phyloP scores from a whole-genome alignment of 2,888 invertebrate genomes.

The Folsomia manolachei region DNA sequence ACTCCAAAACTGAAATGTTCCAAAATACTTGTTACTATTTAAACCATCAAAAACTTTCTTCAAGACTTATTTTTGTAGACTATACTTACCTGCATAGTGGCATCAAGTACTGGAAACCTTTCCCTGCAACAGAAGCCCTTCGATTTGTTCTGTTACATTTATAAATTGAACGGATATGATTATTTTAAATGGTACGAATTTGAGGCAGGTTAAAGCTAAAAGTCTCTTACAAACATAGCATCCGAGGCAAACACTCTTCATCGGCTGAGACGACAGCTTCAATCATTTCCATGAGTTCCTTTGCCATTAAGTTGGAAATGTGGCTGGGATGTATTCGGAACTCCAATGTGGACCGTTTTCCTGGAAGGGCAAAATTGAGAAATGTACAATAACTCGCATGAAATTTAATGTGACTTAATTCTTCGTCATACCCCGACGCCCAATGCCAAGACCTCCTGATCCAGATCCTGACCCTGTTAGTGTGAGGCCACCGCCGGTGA shows the following conservation, averaged over 20 bases:
- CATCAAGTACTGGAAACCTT: background rate
- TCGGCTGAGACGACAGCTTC: background rate
- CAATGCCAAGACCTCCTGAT: background rate
- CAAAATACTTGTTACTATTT: background rate
- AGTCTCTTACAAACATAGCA: background rate
- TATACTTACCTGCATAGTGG: background rate
- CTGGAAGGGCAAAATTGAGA: background rate
- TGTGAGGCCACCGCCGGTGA: background rate
- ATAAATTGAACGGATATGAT: too few species aligned
- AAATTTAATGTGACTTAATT: too few species aligned
- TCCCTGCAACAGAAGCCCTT: background rate
- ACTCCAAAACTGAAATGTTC: background rate
- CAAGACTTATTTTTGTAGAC: too few species aligned
- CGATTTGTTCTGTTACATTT: too few species aligned
- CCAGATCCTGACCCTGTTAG: background rate
- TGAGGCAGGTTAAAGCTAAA: too few species aligned
- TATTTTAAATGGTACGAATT: too few species aligned
- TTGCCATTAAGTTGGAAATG: background rate
- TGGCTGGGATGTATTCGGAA: background rate
- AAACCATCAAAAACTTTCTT: too few species aligned
- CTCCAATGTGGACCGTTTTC: background rate
- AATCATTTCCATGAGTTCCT: background rate
- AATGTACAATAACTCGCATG: too few species aligned
- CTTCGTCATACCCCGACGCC: too few species aligned
- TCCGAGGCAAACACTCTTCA: background rate